These are phyloP conservation scores for Neodon shergylaensis DNA, from an alignment of 2,113 vertebrate species.

Conservation along the genomic window DNA sequence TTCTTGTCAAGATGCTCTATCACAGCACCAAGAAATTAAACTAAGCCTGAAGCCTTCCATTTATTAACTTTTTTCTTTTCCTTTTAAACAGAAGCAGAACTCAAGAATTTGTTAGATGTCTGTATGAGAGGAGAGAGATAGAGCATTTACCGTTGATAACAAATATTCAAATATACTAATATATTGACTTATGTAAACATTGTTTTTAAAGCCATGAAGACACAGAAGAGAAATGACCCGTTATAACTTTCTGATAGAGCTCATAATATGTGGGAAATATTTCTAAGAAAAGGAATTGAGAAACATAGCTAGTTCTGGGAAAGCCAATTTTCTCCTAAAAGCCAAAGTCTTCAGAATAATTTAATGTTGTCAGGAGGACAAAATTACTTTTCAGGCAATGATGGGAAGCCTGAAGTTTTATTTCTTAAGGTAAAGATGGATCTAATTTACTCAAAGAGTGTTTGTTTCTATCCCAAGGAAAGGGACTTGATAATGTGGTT, in stretches of 20 bases:
- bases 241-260: background rate
- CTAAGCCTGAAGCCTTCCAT: background rate
- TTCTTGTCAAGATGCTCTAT: background rate
- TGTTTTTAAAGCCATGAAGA: slow-evolving; percentile 9
- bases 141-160: background rate
- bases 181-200: background rate
- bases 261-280: slow-evolving; percentile 52
- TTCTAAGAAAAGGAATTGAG: slow-evolving; percentile 64
- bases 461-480: slow-evolving; percentile 22
- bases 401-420: slow-evolving; percentile 20
- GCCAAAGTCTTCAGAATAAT: slow-evolving; percentile 47
- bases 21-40: background rate
- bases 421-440: slow-evolving; percentile 34
- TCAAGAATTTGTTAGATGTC: background rate
- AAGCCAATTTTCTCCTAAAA: slow-evolving; percentile 57
- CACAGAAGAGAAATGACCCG: slow-evolving; percentile 30
- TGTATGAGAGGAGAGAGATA: background rate
- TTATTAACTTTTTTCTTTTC: background rate
- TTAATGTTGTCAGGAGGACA: slow-evolving; percentile 29
- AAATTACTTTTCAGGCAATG: slow-evolving; percentile 51
- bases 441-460: slow-evolving; percentile 42
- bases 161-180: background rate
- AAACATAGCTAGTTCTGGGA: slow-evolving; percentile 40
- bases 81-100: slow-evolving; percentile 39
- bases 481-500: background rate